Conservation (phyloP, 1,140 invertebrate genomes). For the Catajapyx aquilonaris region DNA sequence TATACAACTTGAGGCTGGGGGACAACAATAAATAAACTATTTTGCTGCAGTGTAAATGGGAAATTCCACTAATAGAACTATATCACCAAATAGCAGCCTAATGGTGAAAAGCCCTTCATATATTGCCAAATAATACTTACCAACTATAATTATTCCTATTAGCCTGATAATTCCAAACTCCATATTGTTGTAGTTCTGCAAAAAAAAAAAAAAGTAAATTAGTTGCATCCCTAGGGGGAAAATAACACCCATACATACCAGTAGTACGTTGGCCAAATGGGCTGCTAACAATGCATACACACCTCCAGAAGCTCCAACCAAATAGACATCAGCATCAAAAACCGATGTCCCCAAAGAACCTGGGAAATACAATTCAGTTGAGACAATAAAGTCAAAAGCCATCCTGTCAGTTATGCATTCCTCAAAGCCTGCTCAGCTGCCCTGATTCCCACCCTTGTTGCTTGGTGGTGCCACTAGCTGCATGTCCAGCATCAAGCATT, state of each 20-base stretch:
- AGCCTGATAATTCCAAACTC: conserved; percentile 77
- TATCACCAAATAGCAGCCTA: too few species aligned
- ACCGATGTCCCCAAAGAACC: conserved; percentile 81
- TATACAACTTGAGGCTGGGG: too few species aligned
- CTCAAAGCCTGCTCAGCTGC: too few species aligned
- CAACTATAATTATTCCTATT: conserved; percentile 75
- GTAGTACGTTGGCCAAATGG: conserved; percentile 79
- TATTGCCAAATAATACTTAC: too few species aligned
- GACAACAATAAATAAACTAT: too few species aligned
- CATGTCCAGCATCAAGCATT: too few species aligned
- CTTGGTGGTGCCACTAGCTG: too few species aligned
- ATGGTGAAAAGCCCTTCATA: too few species aligned
- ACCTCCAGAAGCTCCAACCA: conserved; percentile 84
- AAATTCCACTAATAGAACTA: too few species aligned
- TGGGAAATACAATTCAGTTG: conserved; percentile 20
- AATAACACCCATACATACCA: conserved; percentile 24
- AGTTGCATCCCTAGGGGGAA: neutral
- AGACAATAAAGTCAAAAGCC: conserved; percentile 2
- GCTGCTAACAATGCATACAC: conserved; percentile 85
- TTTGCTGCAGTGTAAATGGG: too few species aligned
- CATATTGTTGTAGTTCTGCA: conserved; percentile 84
- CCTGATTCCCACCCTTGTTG: too few species aligned
- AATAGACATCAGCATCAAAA: conserved; percentile 77
- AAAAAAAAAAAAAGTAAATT: conserved; percentile 13
- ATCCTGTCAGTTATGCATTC: neutral